Conservation (phyloP, 1,140 invertebrate species). For the Leptopilina boulardi region DNA sequence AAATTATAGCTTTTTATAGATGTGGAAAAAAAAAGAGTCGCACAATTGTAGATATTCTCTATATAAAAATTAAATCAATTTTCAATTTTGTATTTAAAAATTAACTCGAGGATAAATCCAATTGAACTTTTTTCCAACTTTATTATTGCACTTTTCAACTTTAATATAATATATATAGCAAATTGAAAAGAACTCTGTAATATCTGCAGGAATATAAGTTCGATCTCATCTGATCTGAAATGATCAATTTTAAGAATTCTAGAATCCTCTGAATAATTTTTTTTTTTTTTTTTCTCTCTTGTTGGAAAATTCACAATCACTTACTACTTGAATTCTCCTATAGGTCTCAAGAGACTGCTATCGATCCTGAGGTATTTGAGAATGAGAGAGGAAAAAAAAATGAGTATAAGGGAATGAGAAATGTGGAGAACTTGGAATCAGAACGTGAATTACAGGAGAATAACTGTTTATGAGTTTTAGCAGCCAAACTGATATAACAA, state of each 20-base stretch:
- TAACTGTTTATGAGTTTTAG: constrained; percentile 28
- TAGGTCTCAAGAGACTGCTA: constrained; percentile 7
- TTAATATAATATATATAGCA: too few relatives aligned
- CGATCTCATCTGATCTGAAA: neutral
- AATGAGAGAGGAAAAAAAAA: neutral
- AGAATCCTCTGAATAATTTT: neutral
- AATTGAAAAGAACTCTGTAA: too few relatives aligned
- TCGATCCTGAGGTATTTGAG: neutral
- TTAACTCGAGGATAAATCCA: too few relatives aligned
- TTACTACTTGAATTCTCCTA: constrained; percentile 18
- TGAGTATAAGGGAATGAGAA: neutral
- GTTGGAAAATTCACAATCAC: constrained; percentile 29
- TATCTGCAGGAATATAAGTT: neutral
- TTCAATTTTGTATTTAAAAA: too few relatives aligned
- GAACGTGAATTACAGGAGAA: constrained; percentile 24
- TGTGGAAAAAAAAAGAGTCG: too few relatives aligned
- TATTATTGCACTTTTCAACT: too few relatives aligned
- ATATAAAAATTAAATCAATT: too few relatives aligned
- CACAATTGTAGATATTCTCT: too few relatives aligned
- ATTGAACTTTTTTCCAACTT: too few relatives aligned
- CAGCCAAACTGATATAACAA: neutral
- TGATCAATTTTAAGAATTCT: neutral
- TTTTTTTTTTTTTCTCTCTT: too few relatives aligned
- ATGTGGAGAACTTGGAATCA: constrained; percentile 18
- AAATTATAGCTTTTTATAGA: neutral